Conservation (phyloP, 2,888 invertebrate species). For the Epinotia brunnichana region DNA sequence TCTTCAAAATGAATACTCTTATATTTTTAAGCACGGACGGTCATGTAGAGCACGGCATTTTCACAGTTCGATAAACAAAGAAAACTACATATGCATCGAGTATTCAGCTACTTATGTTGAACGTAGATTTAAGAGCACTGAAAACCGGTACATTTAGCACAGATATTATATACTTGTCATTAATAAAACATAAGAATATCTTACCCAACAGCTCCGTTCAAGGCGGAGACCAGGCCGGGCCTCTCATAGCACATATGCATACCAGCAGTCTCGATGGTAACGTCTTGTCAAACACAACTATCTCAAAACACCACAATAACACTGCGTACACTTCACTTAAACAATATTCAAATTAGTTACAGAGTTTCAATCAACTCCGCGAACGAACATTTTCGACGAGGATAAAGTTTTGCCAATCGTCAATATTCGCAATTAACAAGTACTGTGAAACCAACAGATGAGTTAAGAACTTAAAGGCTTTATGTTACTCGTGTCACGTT, state of each 20-base stretch:
- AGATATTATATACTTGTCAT: neutral
- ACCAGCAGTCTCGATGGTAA: slow-evolving; percentile 62
- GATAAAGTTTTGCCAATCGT: slow-evolving; percentile 56
- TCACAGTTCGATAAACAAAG: neutral
- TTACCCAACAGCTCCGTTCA: slow-evolving; percentile 80
- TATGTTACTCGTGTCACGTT: slow-evolving; percentile 51
- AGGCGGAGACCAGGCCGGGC: slow-evolving; percentile 75
- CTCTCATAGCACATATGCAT: slow-evolving; percentile 83
- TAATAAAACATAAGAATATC: slow-evolving; percentile 35
- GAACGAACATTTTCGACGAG: slow-evolving; percentile 72
- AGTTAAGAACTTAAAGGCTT: slow-evolving; percentile 34
- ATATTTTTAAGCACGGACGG: neutral
- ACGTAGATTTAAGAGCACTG: neutral
- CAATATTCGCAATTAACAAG: slow-evolving; percentile 47
- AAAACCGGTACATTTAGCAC: neutral
- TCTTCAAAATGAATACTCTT: neutral
- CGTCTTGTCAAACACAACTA: slow-evolving; percentile 38
- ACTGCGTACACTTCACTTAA: slow-evolving; percentile 49
- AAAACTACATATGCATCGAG: neutral
- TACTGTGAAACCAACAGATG: slow-evolving; percentile 58
- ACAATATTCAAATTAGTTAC: slow-evolving; percentile 46
- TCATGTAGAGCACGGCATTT: neutral
- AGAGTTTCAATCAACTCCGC: slow-evolving; percentile 73
- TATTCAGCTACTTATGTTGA: neutral
- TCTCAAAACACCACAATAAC: slow-evolving; percentile 47